A percentile compares a stretch with the other conserved stretches of the same genome.
These are phyloP conservation scores for Passer domesticus DNA, from an alignment of 2,113 vertebrate species.

Conservation along the genomic window DNA sequence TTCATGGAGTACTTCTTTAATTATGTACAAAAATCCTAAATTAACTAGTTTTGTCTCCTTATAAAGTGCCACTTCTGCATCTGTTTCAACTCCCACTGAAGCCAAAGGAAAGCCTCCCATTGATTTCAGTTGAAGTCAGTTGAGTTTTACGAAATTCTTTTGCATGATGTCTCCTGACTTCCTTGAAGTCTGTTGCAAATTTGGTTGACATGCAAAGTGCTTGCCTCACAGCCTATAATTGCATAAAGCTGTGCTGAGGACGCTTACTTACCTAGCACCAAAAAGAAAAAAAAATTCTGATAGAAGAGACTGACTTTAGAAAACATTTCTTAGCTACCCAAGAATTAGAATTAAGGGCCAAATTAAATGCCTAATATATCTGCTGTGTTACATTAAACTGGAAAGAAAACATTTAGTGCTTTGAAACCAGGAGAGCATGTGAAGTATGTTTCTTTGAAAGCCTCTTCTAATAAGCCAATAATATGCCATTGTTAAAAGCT, in stretches of 20 bases:
- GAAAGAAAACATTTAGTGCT: not conserved
- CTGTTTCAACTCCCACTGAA: not conserved
- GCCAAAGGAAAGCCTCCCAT: not conserved
- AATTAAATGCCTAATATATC: not conserved
- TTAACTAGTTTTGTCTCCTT: not conserved
- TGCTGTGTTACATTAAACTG: not conserved
- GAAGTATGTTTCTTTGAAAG: not conserved
- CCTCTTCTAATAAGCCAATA: not conserved
- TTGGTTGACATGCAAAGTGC: not conserved
- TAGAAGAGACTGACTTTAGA: not conserved
- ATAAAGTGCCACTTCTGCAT: not conserved
- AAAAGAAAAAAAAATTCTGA: not conserved
- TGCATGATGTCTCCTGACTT: not conserved
- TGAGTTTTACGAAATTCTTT: not conserved
- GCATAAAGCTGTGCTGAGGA: not conserved
- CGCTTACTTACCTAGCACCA: not conserved
- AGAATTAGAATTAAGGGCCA: not conserved
- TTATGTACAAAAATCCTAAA: slow-evolving; percentile 14
- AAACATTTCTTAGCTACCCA: not conserved
- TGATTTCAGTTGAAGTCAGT: not conserved
- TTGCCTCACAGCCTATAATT: not conserved
- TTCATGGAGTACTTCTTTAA: slow-evolving; percentile 47
- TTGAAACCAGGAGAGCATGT: not conserved
- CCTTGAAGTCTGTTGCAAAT: slow-evolving; percentile 18
- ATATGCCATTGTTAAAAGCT: not conserved